phyloP scores from a whole-genome alignment of 2,113 vertebrate species.

The Rhinopomastus cyanomelas region DNA sequence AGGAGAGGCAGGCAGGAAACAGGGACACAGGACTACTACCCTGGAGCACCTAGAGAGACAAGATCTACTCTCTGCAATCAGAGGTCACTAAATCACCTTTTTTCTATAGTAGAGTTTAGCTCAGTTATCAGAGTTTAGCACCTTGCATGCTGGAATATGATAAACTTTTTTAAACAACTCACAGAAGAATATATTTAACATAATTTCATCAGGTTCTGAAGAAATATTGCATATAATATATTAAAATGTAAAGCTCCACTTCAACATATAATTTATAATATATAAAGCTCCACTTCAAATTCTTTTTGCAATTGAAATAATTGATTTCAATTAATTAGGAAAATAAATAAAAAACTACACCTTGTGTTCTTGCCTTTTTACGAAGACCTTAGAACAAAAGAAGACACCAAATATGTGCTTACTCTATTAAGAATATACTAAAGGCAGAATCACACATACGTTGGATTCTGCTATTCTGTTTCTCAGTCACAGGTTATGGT shows the following conservation, averaged over 20 bases:
- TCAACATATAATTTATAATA: neutral
- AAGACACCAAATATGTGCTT: neutral
- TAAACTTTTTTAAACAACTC: neutral
- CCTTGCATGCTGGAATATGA: neutral
- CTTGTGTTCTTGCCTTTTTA: neutral
- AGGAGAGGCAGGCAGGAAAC: neutral
- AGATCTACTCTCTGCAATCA: neutral
- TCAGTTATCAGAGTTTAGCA: neutral
- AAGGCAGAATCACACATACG: neutral
- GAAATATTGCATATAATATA: neutral
- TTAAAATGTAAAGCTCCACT: neutral
- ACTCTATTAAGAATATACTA: neutral
- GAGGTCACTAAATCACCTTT: neutral
- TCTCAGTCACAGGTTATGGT: neutral
- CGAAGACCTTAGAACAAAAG: neutral
- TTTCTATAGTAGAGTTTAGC: neutral
- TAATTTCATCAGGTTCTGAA: neutral
- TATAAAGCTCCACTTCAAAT: neutral
- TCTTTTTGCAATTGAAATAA: neutral
- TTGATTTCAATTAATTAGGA: neutral
- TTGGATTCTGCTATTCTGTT: neutral
- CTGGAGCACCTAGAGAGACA: neutral
- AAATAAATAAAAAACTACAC: neutral
- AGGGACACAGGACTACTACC: neutral
- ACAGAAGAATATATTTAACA: neutral